Base-by-base conservation (phyloP, 2,888 invertebrate genomes). In the Orchestes rusci region DNA sequence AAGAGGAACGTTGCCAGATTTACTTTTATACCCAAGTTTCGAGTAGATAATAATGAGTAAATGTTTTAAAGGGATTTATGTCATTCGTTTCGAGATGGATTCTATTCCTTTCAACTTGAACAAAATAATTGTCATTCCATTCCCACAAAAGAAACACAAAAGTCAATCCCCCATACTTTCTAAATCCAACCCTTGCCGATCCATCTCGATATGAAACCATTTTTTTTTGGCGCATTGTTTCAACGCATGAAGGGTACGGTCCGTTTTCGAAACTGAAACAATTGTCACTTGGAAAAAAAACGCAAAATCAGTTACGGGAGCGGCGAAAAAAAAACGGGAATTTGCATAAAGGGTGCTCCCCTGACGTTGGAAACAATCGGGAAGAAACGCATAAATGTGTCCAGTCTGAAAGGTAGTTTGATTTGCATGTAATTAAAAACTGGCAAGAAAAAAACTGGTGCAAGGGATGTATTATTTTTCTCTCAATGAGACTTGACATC, bases 381-480 rank as follows among this genome's bases (percentile, higher is more conserved):
- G 31, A 41, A 35, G 45, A 47, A 36, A 36, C 37, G 47, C 40
- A 50, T 50, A 50, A 50, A 50, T 48, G 47, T 50, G 50, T 50
- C 50, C 50, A 50, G 50, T 50, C 48, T 41, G 29, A 50, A 50
- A 50, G 50, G 50, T 50, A 50, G 45, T 47, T 50, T 48, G 47
- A 48, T 50, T 50, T 50, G 50, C 50, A 50, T 50, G 47, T 50
- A 50, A 50, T 50, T 50, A 50, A 50, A n/a, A 50, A 50, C 18
- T 29, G 44, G 27, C 44, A 37, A 44, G 44, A 46, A 50, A 47
- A 48, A 43, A 47, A 46, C 5, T 16, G 27, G 16, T 19, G 32
- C 19, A 44, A 44, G 43, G 47, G 43, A 43, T 47, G 42, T 43
- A 47, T 47, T 47, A 47, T 47, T 47, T 47, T 38, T 41, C 33